phyloP scores from a whole-genome alignment of 2,797 vertebrate species.

The Peromyscus eremicus region DNA sequence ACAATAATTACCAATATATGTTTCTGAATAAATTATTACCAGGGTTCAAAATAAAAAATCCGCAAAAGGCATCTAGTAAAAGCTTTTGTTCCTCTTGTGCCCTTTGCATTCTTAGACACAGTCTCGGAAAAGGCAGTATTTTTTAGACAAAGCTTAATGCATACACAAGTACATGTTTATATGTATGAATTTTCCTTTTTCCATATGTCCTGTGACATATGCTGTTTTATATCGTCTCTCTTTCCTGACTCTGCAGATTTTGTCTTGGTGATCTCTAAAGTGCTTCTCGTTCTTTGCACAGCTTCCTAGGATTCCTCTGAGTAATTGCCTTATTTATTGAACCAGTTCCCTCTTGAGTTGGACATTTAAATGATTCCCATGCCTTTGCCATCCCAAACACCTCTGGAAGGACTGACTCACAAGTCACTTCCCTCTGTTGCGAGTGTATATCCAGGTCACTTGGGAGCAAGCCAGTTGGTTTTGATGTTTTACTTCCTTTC shows the following conservation, averaged over 20 bases:
- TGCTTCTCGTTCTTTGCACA: background rate
- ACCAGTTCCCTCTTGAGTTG: background rate
- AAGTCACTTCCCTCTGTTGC: background rate
- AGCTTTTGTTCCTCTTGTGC: background rate
- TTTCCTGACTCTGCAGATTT: background rate
- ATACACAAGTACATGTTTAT: background rate
- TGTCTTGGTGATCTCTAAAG: background rate
- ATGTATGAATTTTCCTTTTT: background rate
- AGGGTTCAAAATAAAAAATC: background rate
- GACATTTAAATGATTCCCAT: background rate
- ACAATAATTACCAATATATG: constrained; percentile 8
- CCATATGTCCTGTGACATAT: background rate
- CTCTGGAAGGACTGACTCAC: background rate
- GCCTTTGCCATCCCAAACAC: background rate
- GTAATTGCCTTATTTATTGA: background rate
- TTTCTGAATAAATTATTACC: background rate
- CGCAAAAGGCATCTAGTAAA: background rate
- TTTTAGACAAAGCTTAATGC: background rate
- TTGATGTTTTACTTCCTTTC: background rate
- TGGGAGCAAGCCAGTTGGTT: background rate
- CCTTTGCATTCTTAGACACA: background rate
- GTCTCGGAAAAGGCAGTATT: background rate
- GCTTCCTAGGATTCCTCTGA: background rate
- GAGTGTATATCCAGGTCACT: background rate
- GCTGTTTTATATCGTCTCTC: background rate